phyloP scores from a whole-genome alignment of 2,113 vertebrate species.

The Neopipo cinnamomea region DNA sequence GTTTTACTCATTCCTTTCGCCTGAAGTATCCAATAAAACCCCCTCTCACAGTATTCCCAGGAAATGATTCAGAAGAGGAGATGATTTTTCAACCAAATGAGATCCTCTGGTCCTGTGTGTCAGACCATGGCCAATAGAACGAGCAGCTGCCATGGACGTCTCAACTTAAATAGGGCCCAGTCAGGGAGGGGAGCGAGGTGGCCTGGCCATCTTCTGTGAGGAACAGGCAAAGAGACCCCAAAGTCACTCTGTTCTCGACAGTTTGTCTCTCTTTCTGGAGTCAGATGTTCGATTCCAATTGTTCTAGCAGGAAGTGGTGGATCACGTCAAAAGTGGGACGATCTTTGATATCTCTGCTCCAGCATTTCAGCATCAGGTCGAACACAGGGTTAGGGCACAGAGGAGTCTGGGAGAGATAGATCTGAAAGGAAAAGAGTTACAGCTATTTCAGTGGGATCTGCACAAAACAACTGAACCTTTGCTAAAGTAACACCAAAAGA shows the following conservation, averaged over 20 bases:
- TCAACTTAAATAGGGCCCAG: neutral
- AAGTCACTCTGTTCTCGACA: neutral
- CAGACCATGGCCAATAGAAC: constrained; percentile 62
- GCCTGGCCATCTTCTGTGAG: neutral
- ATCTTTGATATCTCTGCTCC: constrained; percentile 92
- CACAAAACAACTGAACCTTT: neutral
- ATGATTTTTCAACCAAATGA: constrained; percentile 56
- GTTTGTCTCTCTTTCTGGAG: neutral
- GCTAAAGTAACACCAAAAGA: neutral
- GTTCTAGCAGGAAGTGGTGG: constrained; percentile 82
- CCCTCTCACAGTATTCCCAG: constrained; percentile 68
- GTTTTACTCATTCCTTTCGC: neutral
- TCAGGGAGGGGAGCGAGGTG: constrained; percentile 26
- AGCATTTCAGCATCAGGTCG: constrained; percentile 93
- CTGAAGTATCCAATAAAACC: constrained; percentile 6
- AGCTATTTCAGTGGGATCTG: neutral
- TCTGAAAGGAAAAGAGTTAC: constrained; percentile 71
- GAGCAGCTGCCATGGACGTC: constrained; percentile 61
- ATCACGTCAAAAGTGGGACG: constrained; percentile 91
- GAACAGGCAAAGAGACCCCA: constrained; percentile 10
- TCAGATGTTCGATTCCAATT: constrained; percentile 75
- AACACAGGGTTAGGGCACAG: constrained; percentile 88
- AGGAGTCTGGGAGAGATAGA: constrained; percentile 88
- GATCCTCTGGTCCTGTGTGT: constrained; percentile 57
- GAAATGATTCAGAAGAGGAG: constrained; percentile 64